A percentile compares a stretch with the other conserved stretches of the same genome.
Conservation (phyloP, 2,888 invertebrate species). For the Isoperla grammatica region DNA sequence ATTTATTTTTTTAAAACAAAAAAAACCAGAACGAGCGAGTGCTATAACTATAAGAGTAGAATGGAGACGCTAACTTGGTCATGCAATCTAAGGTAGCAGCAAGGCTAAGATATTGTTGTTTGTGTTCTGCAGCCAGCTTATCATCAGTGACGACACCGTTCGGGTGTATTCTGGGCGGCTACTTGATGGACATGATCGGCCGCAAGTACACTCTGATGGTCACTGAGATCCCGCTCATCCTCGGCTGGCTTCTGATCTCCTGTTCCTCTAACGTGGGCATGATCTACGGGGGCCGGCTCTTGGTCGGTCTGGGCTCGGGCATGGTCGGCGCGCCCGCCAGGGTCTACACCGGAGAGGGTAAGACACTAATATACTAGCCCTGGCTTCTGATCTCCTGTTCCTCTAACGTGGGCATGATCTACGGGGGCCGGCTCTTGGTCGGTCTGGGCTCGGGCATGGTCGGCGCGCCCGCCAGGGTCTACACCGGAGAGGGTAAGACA, state of each 20-base stretch:
- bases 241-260: constrained; percentile 62
- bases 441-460: constrained; percentile 69
- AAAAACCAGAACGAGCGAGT: too few species aligned
- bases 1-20: too few species aligned
- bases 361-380: too few species aligned
- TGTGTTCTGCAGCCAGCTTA: constrained; percentile 52
- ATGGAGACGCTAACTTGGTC: too few species aligned
- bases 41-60: too few species aligned
- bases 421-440: constrained; percentile 54
- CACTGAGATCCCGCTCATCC: constrained; percentile 60
- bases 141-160: constrained; percentile 54
- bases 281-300: constrained; percentile 55
- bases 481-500: constrained; percentile 53
- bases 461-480: constrained; percentile 63
- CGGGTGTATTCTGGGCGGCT: constrained; percentile 64
- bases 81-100: too few species aligned
- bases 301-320: constrained; percentile 64
- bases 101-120: too few species aligned
- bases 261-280: constrained; percentile 53
- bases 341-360: constrained; percentile 58
- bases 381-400: constrained; percentile 60
- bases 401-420: constrained; percentile 55
- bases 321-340: constrained; percentile 67
- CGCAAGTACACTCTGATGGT: constrained; percentile 57
- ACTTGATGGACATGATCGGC: constrained; percentile 63